Evolutionary conservation across 1,140 invertebrate species (phyloP).

Genomic region (Eumeta japonica): DNA sequence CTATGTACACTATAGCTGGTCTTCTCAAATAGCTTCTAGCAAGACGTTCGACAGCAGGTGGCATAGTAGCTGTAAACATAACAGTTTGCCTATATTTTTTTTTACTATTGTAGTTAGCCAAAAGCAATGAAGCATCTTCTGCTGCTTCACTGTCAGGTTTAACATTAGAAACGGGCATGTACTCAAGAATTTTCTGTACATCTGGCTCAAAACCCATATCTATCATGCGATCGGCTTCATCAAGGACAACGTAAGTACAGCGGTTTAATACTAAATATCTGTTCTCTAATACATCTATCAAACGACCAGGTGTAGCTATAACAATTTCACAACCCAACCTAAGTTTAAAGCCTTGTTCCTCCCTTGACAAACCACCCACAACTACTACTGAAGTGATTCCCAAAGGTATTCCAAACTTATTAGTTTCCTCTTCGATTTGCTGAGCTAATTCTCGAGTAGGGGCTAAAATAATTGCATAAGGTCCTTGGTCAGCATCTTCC

Average conservation of each 20-base stretch:
- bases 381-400: constrained; percentile 97
- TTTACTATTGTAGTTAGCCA: constrained; percentile 95
- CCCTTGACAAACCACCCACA: constrained; percentile 95
- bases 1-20: constrained; percentile 97
- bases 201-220: constrained; percentile 99
- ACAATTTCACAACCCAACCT: constrained; percentile 99
- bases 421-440: constrained; percentile 99
- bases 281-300: constrained; percentile 99
- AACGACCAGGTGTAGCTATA: constrained; percentile 98
- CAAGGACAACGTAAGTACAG: constrained; percentile 91
- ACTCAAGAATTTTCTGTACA: constrained; percentile 97
- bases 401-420: constrained; percentile 93
- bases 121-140: constrained; percentile 88
- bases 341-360: constrained; percentile 97
- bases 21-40: constrained; percentile 92
- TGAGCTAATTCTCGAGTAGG: constrained; percentile 98
- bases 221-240: constrained; percentile 98
- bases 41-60: constrained; percentile 92
- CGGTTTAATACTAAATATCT: constrained; percentile 94
- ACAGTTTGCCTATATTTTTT: constrained; percentile 99
- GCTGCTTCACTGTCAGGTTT: constrained; percentile 99
- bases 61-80: constrained; percentile 99
- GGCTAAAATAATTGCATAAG: constrained; percentile 98
- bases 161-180: constrained; percentile 97
- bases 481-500: constrained; percentile 94